These are phyloP conservation scores for Xanthia icteritia DNA, from an alignment of 2,888 invertebrate genomes.

Conservation along the genomic window DNA sequence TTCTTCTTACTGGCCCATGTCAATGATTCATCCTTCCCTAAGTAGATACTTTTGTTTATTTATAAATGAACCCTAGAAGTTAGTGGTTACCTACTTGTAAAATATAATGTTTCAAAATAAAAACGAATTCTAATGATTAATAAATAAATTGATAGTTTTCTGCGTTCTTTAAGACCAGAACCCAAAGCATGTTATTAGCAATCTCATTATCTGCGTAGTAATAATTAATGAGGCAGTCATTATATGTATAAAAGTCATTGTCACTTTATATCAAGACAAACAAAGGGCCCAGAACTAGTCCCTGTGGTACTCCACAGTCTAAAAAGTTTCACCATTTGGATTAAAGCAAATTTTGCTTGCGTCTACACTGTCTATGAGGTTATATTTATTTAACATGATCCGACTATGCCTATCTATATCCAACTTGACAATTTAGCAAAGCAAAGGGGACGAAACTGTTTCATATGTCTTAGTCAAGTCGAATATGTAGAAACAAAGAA, in stretches of 20 bases:
- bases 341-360: not conserved
- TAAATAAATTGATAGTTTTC: not conserved
- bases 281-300: not conserved
- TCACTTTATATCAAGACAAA: slow-evolving; percentile 4
- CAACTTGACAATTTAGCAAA: not conserved
- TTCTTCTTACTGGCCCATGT: not conserved
- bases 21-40: not conserved
- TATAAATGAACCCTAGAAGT: not conserved
- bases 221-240: slow-evolving; percentile 4
- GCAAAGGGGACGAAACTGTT: slow-evolving; percentile 5
- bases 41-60: not conserved
- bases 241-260: not conserved
- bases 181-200: not conserved
- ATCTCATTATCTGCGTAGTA: not conserved
- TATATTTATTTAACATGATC: not conserved
- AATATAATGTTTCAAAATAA: not conserved
- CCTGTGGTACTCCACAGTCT: slow-evolving; percentile 7
- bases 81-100: slow-evolving; percentile 4
- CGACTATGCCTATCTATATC: not conserved
- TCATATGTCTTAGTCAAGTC: slow-evolving; percentile 1
- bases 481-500: not conserved
- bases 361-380: not conserved
- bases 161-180: not conserved
- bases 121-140: not conserved
- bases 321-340: not conserved